Percentiles rank a stretch among this genome's conserved stretches.
These are phyloP conservation scores for Adelges cooleyi DNA, from an alignment of 1,140 invertebrate species.

Conservation along the genomic window DNA sequence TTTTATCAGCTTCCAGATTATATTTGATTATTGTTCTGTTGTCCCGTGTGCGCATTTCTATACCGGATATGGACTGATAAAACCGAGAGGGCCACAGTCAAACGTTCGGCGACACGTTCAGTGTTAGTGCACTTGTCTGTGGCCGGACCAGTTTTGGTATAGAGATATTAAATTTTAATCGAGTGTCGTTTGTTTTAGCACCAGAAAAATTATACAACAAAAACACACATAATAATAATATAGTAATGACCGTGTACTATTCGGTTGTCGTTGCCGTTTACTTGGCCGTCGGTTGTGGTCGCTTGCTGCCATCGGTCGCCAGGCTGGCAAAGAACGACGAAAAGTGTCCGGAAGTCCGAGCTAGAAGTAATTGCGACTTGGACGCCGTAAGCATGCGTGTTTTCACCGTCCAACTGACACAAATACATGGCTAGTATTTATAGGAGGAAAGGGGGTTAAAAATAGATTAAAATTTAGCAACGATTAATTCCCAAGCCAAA, in stretches of 20 bases:
- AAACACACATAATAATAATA: background rate
- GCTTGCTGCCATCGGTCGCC: background rate
- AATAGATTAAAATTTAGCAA: too few relatives aligned
- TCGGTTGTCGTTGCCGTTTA: background rate
- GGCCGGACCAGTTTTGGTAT: background rate
- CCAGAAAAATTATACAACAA: background rate
- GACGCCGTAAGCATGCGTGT: constrained; percentile 38
- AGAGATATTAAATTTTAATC: background rate
- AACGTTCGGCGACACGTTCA: background rate
- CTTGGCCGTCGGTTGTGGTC: background rate
- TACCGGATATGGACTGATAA: constrained; percentile 17
- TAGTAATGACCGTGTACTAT: background rate
- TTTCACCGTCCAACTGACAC: too few relatives aligned
- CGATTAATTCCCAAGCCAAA: too few relatives aligned
- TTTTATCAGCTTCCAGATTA: too few relatives aligned
- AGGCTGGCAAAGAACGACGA: constrained; percentile 45
- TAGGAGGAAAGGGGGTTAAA: too few relatives aligned
- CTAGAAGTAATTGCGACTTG: constrained; percentile 42
- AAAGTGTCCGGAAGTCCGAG: constrained; percentile 46
- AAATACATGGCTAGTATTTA: too few relatives aligned
- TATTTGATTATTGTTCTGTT: too few relatives aligned
- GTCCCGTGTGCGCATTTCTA: background rate
- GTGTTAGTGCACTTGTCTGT: background rate
- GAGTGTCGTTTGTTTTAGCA: background rate
- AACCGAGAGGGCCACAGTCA: background rate